Conservation (phyloP, 2,797 vertebrate species). For the Dermochelys coriacea region DNA sequence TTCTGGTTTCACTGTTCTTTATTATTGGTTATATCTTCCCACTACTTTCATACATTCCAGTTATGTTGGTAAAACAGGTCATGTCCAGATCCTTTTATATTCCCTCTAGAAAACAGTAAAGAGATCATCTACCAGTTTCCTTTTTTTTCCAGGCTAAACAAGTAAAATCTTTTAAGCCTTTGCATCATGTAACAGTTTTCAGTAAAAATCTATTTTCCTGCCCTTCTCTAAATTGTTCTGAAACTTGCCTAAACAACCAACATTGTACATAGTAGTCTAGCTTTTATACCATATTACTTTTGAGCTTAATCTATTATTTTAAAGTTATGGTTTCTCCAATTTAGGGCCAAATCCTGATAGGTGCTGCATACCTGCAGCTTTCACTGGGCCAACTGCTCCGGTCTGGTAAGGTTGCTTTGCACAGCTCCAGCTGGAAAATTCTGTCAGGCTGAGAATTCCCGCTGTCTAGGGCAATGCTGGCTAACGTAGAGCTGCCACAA, state of each 20-base stretch:
- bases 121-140: constrained; percentile 42
- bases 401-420: background rate
- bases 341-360: background rate
- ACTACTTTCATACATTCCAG: constrained; percentile 58
- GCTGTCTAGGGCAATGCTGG: background rate
- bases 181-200: background rate
- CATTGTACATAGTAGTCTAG: background rate
- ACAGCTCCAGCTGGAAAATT: background rate
- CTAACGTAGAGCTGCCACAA: background rate
- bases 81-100: constrained; percentile 48
- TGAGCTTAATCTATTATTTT: background rate
- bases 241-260: background rate
- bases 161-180: background rate
- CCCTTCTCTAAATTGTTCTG: background rate
- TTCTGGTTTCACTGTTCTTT: constrained; percentile 42
- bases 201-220: constrained; percentile 26
- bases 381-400: background rate
- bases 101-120: constrained; percentile 56
- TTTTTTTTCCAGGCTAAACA: constrained; percentile 42
- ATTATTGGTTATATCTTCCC: constrained; percentile 55
- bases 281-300: background rate
- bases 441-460: background rate
- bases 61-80: constrained; percentile 41
- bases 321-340: background rate
- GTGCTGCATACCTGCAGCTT: background rate